These are phyloP conservation scores for Netelia fuscicornis DNA, from an alignment of 2,888 invertebrate genomes.

Conservation along the genomic window DNA sequence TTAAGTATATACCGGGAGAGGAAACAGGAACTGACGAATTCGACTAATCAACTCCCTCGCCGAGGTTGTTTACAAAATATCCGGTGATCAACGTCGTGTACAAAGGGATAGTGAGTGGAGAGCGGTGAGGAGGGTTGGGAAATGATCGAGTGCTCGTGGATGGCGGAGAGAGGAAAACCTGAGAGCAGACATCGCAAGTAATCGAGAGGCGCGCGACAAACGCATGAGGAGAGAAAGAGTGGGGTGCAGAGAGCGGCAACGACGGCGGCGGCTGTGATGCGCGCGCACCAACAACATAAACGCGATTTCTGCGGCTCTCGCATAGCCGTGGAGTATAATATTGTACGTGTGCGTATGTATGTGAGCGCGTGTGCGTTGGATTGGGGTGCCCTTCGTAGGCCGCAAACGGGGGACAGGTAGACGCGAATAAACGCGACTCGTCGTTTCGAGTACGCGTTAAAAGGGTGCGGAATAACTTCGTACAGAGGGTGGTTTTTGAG, in stretches of 20 bases:
- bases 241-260: conserved; percentile 25
- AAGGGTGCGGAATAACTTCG: conserved; percentile 47
- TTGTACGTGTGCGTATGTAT: conserved; percentile 46
- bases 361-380: conserved; percentile 41
- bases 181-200: conserved; percentile 28
- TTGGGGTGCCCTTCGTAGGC: conserved; percentile 59
- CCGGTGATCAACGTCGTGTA: conserved; percentile 64
- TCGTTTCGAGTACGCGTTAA: conserved; percentile 46
- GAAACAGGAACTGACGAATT: conserved; percentile 74
- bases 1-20: conserved; percentile 44
- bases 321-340: conserved; percentile 31
- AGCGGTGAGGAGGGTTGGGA: background rate
- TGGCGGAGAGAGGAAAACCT: conserved; percentile 59
- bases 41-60: conserved; percentile 77
- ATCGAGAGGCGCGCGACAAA: conserved; percentile 68
- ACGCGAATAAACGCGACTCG: conserved; percentile 58
- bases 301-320: conserved; percentile 51
- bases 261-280: conserved; percentile 50
- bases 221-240: conserved; percentile 54
- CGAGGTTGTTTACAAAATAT: conserved; percentile 79
- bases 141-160: conserved; percentile 34
- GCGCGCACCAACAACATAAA: conserved; percentile 71
- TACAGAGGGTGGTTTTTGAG: conserved; percentile 25
- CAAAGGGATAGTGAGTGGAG: background rate
- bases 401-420: conserved; percentile 57